Percentiles rank a stretch among this genome's conserved stretches.
phyloP scores from a whole-genome alignment of 2,888 invertebrate species.

The Harpalus rubripes region DNA sequence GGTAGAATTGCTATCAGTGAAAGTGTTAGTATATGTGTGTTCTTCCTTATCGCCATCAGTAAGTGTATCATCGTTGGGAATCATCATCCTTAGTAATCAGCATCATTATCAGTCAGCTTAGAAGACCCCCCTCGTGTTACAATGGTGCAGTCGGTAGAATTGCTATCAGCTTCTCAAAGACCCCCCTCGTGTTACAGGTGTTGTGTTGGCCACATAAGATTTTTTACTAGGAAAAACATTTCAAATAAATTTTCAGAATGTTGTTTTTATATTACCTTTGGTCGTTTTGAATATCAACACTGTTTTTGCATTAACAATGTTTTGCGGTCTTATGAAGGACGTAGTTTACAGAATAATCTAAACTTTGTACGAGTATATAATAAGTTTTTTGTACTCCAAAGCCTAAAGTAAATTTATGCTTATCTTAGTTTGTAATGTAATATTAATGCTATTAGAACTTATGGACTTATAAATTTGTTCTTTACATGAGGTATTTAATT shows the following conservation, averaged over 20 bases:
- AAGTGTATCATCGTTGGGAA: no score
- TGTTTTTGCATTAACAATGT: slow-evolving; percentile 39
- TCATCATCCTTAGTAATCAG: no score
- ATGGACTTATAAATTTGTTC: background rate
- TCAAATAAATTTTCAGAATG: background rate
- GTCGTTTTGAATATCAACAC: slow-evolving; percentile 17
- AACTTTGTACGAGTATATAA: background rate
- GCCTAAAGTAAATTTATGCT: background rate
- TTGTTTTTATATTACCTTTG: slow-evolving; percentile 31
- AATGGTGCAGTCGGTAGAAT: no score
- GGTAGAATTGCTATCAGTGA: no score
- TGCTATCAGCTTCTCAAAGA: no score
- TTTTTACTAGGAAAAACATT: no score
- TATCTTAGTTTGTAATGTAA: background rate
- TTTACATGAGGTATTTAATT: background rate
- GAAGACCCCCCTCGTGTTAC: no score
- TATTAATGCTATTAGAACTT: background rate
- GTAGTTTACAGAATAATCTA: background rate
- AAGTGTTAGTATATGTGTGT: no score
- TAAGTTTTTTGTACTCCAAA: background rate
- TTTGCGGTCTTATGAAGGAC: slow-evolving; percentile 1
- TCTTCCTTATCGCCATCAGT: no score
- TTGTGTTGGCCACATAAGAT: no score
- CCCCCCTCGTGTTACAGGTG: no score
- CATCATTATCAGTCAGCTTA: no score